These are phyloP conservation scores for Ochropleura plecta DNA, from an alignment of 2,888 invertebrate species.

Conservation along the genomic window DNA sequence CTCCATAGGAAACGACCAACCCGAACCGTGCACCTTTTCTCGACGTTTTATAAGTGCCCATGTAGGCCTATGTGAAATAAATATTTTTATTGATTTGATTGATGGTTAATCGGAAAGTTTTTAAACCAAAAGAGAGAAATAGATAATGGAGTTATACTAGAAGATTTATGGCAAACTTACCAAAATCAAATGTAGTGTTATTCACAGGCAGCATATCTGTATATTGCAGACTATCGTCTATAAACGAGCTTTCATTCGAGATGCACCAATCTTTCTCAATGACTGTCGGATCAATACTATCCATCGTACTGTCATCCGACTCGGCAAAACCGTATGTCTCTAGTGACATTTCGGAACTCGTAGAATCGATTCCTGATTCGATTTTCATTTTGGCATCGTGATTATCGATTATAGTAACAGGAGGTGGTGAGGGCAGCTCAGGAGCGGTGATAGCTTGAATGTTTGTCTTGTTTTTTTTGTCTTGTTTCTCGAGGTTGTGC, in stretches of 20 bases:
- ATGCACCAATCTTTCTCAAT: constrained; percentile 72
- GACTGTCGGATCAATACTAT: constrained; percentile 72
- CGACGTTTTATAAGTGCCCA: no score
- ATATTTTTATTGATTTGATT: no score
- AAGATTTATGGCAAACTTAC: constrained; percentile 66
- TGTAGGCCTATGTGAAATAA: no score
- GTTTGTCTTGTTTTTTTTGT: constrained; percentile 40
- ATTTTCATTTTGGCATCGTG: constrained; percentile 51
- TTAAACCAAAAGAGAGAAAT: background rate
- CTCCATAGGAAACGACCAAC: no score
- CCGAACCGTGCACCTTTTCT: no score
- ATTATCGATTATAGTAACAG: constrained; percentile 43
- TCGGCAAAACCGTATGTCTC: constrained; percentile 60
- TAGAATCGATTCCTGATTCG: constrained; percentile 67
- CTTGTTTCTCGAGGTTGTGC: constrained; percentile 75
- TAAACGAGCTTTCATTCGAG: constrained; percentile 60
- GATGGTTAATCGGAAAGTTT: background rate
- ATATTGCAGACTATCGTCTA: constrained; percentile 64
- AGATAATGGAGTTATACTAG: background rate
- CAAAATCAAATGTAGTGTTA: constrained; percentile 66
- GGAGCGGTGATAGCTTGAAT: constrained; percentile 20
- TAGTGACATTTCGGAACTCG: constrained; percentile 68
- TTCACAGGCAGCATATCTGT: constrained; percentile 69
- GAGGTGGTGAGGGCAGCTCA: constrained; percentile 25
- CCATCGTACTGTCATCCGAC: constrained; percentile 74